phyloP scores from a whole-genome alignment of 1,140 invertebrate species.

The Pararge aegeria region DNA sequence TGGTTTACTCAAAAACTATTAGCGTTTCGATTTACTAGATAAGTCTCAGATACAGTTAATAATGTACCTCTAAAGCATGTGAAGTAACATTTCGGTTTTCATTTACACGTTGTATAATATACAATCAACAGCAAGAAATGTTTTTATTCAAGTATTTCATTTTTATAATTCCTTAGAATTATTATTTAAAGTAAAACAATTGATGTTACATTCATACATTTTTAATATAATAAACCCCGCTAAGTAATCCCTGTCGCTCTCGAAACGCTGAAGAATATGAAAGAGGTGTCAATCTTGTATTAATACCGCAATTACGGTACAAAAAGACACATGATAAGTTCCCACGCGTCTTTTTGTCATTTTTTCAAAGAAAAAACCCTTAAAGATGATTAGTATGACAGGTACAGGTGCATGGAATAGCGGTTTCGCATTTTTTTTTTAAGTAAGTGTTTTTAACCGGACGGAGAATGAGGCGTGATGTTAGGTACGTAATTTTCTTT shows the following conservation, averaged over 20 bases:
- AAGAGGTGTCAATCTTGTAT: conserved; percentile 60
- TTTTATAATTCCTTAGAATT: too few species aligned
- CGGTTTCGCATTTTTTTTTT: background rate
- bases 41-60: too few species aligned
- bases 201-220: background rate
- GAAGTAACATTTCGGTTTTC: too few species aligned
- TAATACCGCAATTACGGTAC: conserved; percentile 40
- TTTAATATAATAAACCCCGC: background rate
- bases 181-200: background rate
- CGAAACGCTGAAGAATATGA: conserved; percentile 39
- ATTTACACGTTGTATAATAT: too few species aligned
- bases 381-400: conserved; percentile 47
- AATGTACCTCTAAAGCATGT: too few species aligned
- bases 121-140: too few species aligned
- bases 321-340: conserved; percentile 45
- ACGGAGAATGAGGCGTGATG: too few species aligned
- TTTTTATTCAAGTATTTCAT: too few species aligned
- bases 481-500: too few species aligned
- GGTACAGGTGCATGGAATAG: conserved; percentile 32
- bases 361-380: conserved; percentile 43
- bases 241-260: conserved; percentile 20
- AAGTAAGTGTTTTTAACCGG: background rate
- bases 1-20: too few species aligned
- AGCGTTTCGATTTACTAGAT: too few species aligned
- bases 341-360: conserved; percentile 44